phyloP scores from a whole-genome alignment of 1,140 invertebrate genomes.

The Ceratina australensis region DNA sequence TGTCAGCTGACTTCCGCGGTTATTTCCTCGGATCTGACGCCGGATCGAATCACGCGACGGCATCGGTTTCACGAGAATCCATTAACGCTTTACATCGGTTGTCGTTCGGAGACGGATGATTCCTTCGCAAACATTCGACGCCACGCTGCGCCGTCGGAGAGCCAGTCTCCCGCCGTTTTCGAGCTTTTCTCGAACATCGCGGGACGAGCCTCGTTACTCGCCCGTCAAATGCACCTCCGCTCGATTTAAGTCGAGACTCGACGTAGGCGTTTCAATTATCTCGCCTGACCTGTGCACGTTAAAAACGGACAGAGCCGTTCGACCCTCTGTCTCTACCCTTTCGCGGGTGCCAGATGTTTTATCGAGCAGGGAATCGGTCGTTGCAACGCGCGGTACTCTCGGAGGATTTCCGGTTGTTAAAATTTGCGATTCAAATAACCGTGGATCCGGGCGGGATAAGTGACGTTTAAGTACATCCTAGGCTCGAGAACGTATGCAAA shows the following conservation, averaged over 20 bases:
- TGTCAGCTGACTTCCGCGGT: neutral
- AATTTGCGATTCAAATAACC: too few species aligned
- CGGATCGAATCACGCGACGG: constrained; percentile 12
- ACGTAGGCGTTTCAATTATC: neutral
- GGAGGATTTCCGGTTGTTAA: too few species aligned
- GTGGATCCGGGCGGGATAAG: too few species aligned
- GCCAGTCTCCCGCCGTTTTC: too few species aligned
- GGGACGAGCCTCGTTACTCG: constrained; percentile 7
- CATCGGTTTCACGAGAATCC: constrained; percentile 30
- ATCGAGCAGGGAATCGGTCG: too few species aligned
- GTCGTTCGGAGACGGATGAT: constrained; percentile 18
- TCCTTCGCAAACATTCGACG: constrained; percentile 32
- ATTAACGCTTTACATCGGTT: constrained; percentile 34
- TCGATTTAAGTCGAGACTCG: neutral
- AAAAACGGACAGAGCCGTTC: too few species aligned
- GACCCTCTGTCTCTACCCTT: too few species aligned
- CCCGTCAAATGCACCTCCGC: neutral
- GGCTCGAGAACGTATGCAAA: neutral
- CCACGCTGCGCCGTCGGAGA: too few species aligned
- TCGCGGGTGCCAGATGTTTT: too few species aligned
- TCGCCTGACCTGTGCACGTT: neutral
- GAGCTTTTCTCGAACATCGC: too few species aligned
- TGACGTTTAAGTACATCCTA: too few species aligned
- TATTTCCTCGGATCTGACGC: constrained; percentile 41
- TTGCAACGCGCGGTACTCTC: too few species aligned